phyloP scores from a whole-genome alignment of 1,140 invertebrate genomes.

The Bactericera cockerelli region DNA sequence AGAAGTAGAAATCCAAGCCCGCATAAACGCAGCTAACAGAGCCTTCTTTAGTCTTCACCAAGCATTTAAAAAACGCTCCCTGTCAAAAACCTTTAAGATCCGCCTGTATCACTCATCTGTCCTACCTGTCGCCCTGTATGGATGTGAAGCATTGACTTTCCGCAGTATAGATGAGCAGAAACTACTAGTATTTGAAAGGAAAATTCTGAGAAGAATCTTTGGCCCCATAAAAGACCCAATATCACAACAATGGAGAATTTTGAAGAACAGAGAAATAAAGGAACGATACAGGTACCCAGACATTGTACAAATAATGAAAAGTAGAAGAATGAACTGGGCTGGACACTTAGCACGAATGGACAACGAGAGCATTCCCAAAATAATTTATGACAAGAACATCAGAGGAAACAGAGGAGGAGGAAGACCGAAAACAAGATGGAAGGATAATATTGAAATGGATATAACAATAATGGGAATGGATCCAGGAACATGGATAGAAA shows the following conservation, averaged over 20 bases:
- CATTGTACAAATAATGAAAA: constrained; percentile 12
- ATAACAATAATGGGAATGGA: constrained; percentile 8
- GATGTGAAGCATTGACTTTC: neutral
- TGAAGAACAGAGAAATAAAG: neutral
- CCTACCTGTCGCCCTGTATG: constrained; percentile 2
- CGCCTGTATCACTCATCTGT: neutral
- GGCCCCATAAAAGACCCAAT: neutral
- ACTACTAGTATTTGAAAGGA: constrained; percentile 6
- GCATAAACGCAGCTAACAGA: neutral
- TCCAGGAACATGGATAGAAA: neutral
- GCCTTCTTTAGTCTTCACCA: neutral
- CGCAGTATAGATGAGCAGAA: neutral
- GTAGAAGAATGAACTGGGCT: constrained; percentile 4
- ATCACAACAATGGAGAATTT: neutral
- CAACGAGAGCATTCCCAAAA: neutral
- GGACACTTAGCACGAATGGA: constrained; percentile 9
- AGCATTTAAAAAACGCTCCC: neutral
- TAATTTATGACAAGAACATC: neutral
- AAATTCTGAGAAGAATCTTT: constrained; percentile 9
- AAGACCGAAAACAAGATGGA: constrained; percentile 9
- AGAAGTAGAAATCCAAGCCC: too few relatives aligned
- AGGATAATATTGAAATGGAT: constrained; percentile 5
- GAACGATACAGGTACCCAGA: constrained; percentile 8
- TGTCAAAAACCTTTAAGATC: constrained; percentile 9
- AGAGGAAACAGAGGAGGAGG: constrained; percentile 1